Percentiles rank a stretch among this genome's conserved stretches.
Evolutionary conservation across 2,888 invertebrate species (phyloP).

Genomic region (Micropterix aruncella): DNA sequence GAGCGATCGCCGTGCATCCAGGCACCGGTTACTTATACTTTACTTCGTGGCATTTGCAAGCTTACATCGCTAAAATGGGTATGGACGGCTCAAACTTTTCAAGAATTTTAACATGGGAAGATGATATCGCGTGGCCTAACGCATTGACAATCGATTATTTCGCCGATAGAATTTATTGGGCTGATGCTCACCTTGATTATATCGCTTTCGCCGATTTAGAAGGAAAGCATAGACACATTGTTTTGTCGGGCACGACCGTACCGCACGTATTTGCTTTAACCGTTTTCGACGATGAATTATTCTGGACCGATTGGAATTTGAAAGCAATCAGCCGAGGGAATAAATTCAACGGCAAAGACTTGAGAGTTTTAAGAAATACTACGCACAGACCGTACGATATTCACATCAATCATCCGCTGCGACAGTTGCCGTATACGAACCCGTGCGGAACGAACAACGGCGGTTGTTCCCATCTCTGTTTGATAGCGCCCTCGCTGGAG

Average conservation of each 20-base stretch:
- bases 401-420: conserved; percentile 79
- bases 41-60: conserved; percentile 91
- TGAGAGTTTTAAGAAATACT: conserved; percentile 67
- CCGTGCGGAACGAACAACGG: conserved; percentile 90
- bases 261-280: conserved; percentile 94
- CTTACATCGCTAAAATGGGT: conserved; percentile 92
- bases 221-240: conserved; percentile 74
- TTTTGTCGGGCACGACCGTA: conserved; percentile 63
- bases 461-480: conserved; percentile 90
- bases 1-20: conserved; percentile 91
- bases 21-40: conserved; percentile 88
- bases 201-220: conserved; percentile 91
- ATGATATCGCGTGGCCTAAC: conserved; percentile 97
- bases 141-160: conserved; percentile 94
- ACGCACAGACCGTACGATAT: conserved; percentile 93
- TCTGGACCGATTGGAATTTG: conserved; percentile 98
- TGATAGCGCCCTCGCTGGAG: conserved; percentile 71
- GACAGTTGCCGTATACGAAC: conserved; percentile 74
- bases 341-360: conserved; percentile 74
- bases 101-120: conserved; percentile 78
- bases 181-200: conserved; percentile 96
- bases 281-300: conserved; percentile 85
- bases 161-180: conserved; percentile 91
- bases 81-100: conserved; percentile 93
- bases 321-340: conserved; percentile 84